These are phyloP conservation scores for Cosmia pyralina DNA, from an alignment of 2,888 invertebrate species.

Conservation along the genomic window DNA sequence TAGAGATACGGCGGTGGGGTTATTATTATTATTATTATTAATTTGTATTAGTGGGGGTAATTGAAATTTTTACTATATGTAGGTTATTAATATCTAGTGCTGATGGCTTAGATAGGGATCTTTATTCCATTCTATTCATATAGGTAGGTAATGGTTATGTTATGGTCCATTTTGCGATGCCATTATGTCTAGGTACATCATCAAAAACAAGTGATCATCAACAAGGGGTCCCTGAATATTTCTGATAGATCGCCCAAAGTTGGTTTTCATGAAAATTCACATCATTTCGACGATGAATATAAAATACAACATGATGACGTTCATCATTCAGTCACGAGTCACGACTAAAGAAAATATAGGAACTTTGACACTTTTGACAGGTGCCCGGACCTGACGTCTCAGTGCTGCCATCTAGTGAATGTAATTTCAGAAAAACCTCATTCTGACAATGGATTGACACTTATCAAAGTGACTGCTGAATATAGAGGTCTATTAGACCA, in stretches of 20 bases:
- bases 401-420: too few species aligned
- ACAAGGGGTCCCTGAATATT: neutral
- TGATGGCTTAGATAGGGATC: constrained; percentile 4
- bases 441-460: neutral
- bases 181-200: neutral
- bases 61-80: constrained; percentile 24
- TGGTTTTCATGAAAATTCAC: too few species aligned
- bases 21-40: too few species aligned
- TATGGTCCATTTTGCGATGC: neutral
- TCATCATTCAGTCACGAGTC: too few species aligned
- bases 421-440: too few species aligned
- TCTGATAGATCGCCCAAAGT: neutral
- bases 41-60: constrained; percentile 14
- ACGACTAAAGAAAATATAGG: too few species aligned
- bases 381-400: too few species aligned
- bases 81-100: neutral
- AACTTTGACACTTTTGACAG: too few species aligned
- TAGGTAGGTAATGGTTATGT: neutral
- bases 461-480: neutral
- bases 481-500: neutral
- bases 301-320: too few species aligned
- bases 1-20: too few species aligned
- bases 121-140: neutral
- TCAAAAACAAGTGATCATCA: neutral
- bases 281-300: too few species aligned